phyloP scores from a whole-genome alignment of 2,888 invertebrate species.

The Alviniconcha strummeri region DNA sequence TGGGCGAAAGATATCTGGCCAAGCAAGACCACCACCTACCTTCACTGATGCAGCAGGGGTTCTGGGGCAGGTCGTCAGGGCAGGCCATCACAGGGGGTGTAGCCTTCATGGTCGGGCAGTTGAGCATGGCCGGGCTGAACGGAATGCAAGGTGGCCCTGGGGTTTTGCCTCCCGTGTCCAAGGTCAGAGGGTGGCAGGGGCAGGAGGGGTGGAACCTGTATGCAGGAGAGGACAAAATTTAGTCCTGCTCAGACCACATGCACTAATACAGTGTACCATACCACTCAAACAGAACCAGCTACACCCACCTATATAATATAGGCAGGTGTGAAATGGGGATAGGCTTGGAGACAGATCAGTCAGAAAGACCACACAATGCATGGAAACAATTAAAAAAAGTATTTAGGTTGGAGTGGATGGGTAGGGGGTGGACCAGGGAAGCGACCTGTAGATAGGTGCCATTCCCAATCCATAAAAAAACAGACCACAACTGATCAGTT shows the following conservation, averaged over 20 bases:
- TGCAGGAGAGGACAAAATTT: background rate
- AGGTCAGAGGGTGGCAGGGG: background rate
- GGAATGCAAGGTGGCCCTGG: slow-evolving; percentile 5
- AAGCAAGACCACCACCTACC: background rate
- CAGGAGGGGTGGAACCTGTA: slow-evolving; percentile 18
- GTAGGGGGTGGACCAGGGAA: no score
- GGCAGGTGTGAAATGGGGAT: no score
- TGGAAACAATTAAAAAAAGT: no score
- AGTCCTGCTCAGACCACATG: no score
- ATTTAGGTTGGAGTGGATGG: no score
- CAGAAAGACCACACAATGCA: no score
- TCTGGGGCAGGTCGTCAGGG: background rate
- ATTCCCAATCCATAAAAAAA: no score
- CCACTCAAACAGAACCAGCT: background rate
- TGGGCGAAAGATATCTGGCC: no score
- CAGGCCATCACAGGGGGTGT: slow-evolving; percentile 5
- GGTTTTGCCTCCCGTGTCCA: background rate
- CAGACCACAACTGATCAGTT: no score
- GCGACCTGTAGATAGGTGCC: no score
- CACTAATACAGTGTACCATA: background rate
- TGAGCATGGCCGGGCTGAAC: slow-evolving; percentile 9
- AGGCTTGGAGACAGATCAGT: no score
- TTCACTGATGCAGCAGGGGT: background rate
- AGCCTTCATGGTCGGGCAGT: slow-evolving; percentile 5
- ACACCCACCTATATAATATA: background rate